Evolutionary conservation across 1,140 invertebrate species (phyloP).

Genomic region (Euura lappo): DNA sequence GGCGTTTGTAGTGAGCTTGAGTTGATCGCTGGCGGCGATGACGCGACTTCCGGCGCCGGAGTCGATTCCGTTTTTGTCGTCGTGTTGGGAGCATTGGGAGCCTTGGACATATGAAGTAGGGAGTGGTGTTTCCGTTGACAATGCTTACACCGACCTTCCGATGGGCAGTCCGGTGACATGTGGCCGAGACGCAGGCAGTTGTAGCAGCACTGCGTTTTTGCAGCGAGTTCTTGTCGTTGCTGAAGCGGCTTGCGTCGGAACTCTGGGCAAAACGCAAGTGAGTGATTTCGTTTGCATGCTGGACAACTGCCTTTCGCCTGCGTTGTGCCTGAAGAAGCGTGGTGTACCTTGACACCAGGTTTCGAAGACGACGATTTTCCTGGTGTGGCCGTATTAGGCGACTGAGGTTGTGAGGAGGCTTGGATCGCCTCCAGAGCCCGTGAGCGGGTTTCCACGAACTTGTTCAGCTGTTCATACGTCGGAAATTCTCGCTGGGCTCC

Average conservation of each 20-base stretch:
- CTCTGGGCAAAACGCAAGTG: too few species aligned
- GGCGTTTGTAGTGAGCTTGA: too few species aligned
- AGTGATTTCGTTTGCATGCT: too few species aligned
- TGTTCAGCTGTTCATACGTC: not conserved
- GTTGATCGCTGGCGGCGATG: too few species aligned
- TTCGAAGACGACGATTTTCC: not conserved
- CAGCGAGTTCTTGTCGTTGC: not conserved
- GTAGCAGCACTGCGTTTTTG: constrained; percentile 9
- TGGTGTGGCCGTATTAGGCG: not conserved
- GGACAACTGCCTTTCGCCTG: too few species aligned
- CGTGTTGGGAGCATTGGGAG: too few species aligned
- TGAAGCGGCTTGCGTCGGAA: too few species aligned
- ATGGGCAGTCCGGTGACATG: not conserved
- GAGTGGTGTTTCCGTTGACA: constrained; percentile 13
- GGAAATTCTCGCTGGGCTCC: not conserved
- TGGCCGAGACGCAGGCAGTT: constrained; percentile 3
- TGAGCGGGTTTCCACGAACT: constrained; percentile 10
- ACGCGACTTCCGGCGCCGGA: too few species aligned
- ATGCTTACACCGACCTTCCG: constrained; percentile 1
- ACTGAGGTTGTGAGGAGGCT: too few species aligned
- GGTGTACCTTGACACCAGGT: constrained; percentile 13
- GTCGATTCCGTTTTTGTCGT: too few species aligned
- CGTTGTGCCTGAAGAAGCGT: too few species aligned
- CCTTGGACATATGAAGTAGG: constrained; percentile 6
- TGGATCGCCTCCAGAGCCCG: constrained; percentile 14